A percentile compares a stretch with the other conserved stretches of the same genome.
These are phyloP conservation scores for Varecia variegata DNA, from an alignment of 2,797 vertebrate species.

Conservation along the genomic window DNA sequence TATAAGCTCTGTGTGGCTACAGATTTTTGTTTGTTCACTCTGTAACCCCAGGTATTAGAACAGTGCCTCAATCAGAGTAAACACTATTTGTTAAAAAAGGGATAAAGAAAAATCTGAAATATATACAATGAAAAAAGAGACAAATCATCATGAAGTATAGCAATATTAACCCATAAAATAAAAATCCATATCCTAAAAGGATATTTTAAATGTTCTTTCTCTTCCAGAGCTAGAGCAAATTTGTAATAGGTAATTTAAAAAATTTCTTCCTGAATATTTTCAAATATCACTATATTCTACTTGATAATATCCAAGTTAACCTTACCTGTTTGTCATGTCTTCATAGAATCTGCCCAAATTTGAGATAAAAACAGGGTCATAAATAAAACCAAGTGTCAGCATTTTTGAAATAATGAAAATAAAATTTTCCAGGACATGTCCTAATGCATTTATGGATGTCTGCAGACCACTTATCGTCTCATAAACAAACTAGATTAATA, in stretches of 20 bases:
- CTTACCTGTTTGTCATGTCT: not conserved
- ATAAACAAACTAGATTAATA: constrained; percentile 54
- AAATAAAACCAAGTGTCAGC: not conserved
- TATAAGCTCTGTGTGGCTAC: not conserved
- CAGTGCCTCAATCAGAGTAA: not conserved
- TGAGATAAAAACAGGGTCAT: not conserved
- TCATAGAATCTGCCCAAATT: not conserved
- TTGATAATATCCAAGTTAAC: not conserved
- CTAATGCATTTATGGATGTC: not conserved
- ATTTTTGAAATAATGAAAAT: constrained; percentile 48
- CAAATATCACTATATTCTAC: not conserved
- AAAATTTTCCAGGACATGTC: constrained; percentile 16
- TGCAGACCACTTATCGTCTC: constrained; percentile 6
- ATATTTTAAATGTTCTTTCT: not conserved
- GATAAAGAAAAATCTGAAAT: constrained; percentile 14
- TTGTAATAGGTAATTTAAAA: not conserved
- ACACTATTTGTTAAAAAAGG: not conserved
- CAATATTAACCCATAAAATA: not conserved
- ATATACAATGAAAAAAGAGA: not conserved
- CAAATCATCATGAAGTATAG: not conserved
- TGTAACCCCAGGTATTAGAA: not conserved
- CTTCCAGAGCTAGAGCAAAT: not conserved
- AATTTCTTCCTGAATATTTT: not conserved
- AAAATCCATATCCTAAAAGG: not conserved
- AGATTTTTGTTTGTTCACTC: not conserved